Conservation (phyloP, 2,888 invertebrate species). For the Protophormia terraenovae region DNA sequence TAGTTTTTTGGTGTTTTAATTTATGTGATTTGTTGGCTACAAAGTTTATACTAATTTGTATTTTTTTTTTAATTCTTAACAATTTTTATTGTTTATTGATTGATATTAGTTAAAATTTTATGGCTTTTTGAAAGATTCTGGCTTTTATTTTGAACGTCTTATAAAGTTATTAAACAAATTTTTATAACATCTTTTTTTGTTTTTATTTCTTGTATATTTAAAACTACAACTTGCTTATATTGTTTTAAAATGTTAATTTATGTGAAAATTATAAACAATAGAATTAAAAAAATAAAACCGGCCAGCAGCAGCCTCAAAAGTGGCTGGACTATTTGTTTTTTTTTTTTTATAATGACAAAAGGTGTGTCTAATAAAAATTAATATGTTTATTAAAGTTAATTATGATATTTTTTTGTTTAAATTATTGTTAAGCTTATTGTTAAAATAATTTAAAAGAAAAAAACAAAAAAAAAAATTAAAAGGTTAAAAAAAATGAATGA, state of each 20-base stretch:
- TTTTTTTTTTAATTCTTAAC: not conserved
- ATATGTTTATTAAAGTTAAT: conserved; percentile 42
- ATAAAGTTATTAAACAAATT: conserved; percentile 26
- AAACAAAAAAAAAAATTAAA: too few species aligned
- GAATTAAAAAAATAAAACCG: not conserved
- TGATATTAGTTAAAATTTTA: not conserved
- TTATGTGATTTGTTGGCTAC: not conserved
- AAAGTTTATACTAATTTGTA: not conserved
- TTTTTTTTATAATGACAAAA: conserved; percentile 16
- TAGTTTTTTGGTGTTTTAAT: not conserved
- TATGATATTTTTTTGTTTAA: not conserved
- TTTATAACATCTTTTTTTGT: not conserved
- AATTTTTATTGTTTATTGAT: not conserved
- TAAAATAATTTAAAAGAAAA: too few species aligned
- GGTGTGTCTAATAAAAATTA: conserved; percentile 41
- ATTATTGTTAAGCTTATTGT: not conserved
- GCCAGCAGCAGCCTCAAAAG: too few species aligned
- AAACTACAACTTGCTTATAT: not conserved
- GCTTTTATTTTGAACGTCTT: not conserved
- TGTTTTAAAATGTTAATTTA: conserved; percentile 40
- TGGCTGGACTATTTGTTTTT: not conserved
- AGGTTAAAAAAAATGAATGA: too few species aligned
- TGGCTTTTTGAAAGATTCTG: not conserved
- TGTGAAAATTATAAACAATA: not conserved
- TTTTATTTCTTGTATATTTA: not conserved